Evolutionary conservation across 2,797 vertebrate genomes (phyloP).

Genomic region (Anabas testudineus): DNA sequence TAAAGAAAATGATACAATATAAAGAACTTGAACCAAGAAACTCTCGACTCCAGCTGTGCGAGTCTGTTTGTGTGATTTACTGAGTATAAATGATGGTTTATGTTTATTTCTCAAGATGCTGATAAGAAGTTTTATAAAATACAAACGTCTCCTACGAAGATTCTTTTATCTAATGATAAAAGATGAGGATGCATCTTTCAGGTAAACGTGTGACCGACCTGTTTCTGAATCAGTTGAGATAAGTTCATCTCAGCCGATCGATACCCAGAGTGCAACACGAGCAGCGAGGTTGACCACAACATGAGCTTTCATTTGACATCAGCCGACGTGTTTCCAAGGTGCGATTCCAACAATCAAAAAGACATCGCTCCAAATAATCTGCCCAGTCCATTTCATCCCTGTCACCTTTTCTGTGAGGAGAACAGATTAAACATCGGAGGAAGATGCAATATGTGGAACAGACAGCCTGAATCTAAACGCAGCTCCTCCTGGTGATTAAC

Average conservation of each 20-base stretch:
- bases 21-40: too few relatives aligned
- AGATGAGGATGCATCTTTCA: too few relatives aligned
- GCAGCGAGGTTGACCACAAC: conserved; percentile 20
- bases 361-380: conserved; percentile 46
- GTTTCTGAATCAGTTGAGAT: conserved; percentile 7
- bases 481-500: conserved; percentile 80
- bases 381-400: conserved; percentile 35
- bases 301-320: conserved; percentile 24
- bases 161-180: too few relatives aligned
- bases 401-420: conserved; percentile 26
- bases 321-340: conserved; percentile 18
- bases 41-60: too few relatives aligned
- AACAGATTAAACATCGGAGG: conserved; percentile 28
- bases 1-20: too few relatives aligned
- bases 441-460: conserved; percentile 16
- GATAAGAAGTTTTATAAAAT: too few relatives aligned
- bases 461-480: conserved; percentile 28
- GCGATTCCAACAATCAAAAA: conserved; percentile 49
- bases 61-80: too few relatives aligned
- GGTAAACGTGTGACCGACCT: too few relatives aligned
- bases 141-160: too few relatives aligned
- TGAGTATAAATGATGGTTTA: too few relatives aligned
- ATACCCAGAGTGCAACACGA: conserved; percentile 38
- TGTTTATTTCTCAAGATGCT: too few relatives aligned
- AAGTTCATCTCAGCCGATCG: conserved; percentile 15